Base-by-base conservation (phyloP, 2,888 invertebrate species). In the Pimpla rufipes region DNA sequence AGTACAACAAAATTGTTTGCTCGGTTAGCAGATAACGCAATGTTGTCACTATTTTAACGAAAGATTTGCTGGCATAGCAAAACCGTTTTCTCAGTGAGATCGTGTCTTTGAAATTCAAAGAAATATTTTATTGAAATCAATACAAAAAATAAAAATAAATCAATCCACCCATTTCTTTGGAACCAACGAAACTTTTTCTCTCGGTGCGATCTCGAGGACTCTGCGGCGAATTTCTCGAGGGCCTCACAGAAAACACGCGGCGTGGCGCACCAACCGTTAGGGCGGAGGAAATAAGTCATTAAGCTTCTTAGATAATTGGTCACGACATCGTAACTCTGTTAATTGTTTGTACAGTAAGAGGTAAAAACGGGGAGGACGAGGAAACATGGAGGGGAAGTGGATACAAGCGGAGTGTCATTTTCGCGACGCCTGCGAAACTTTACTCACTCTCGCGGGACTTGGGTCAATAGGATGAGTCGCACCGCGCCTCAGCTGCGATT, bases 261-360 rank as follows among this genome's bases (percentile, higher is more conserved):
- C n/a, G n/a, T n/a, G n/a, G n/a, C n/a, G n/a, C n/a, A n/a, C n/a
- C n/a, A n/a, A 40, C 67, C 42, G 52, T 79, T 75, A 42, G 37
- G 18, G 13, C 67, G 67, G 40, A 79, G 79, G 71, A 76, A 76
- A 83, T 73, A 59, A 83, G 67, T 23, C 71, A 55, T 79, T 76
- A 76, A 79, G 52, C 76, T 75, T 79, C 79, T 76, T 59, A 52
- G 76, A 79, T 76, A 83, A 83, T 83, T 83, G 79, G 71, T 73
- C 79, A 83, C 83, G 79, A 83, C 79, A 76, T 76, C 67, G 79
- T 68, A 73, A 76, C 79, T 79, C 67, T 23, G 83, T 76, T 79
- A 76, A 76, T 79, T 76, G 79, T 83, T 75, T 71, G 67, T 18
- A 77, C 71, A 55, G 42, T 59, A 57, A 29, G 64, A 71, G 64